Base-by-base conservation (phyloP, 2,888 invertebrate genomes). In the Campopleginae sp. region DNA sequence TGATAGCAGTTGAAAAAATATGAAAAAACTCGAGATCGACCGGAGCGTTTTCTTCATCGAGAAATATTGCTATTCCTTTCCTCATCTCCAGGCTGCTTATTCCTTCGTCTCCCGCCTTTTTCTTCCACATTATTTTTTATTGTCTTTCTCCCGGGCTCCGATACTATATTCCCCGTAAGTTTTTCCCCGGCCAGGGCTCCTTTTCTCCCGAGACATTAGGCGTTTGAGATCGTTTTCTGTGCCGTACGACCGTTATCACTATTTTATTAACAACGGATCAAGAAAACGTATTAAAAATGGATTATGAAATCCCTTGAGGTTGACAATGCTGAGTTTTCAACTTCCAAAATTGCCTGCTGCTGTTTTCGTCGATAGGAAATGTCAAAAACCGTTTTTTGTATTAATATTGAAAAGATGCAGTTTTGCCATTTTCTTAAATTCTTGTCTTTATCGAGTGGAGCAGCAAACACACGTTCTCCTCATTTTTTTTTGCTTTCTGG, bases 101-200 rank as follows among this genome's bases (percentile, higher is more conserved):
- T 65, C 19, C 66, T 83, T n/a, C 68, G 68, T 46, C 51, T 33
- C 48, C 10, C n/a, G 27, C 48, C 31, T 33, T 27, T 31, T 42
- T 38, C 48, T 58, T 79, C 12, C 38, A 31, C 61, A 54, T 27
- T 44, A 33, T 23, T 31, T 42, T 66, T 33, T 27, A 10, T 58
- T 68, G n/a, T 66, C 76, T 77, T 75, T 38, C 85, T 71, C 51
- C 76, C 70, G 48, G 23, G 38, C 4, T 38, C 0, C 51, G 76
- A 82, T 68, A n/a, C n/a, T n/a, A 82, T 76, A 71, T 76, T 61
- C 82, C 71, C 82, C 82, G 85, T 76, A 85, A 85, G 82, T 85
- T 66, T 71, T 72, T 82, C 61, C 61, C 48, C 12, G 54, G 70
- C 72, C 61, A 48, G 51, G 51, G 51, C 51, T 51, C 51, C 17